A percentile compares a stretch with the other conserved stretches of the same genome.
phyloP scores from a whole-genome alignment of 2,888 invertebrate species.

The Diaphora mendica region DNA sequence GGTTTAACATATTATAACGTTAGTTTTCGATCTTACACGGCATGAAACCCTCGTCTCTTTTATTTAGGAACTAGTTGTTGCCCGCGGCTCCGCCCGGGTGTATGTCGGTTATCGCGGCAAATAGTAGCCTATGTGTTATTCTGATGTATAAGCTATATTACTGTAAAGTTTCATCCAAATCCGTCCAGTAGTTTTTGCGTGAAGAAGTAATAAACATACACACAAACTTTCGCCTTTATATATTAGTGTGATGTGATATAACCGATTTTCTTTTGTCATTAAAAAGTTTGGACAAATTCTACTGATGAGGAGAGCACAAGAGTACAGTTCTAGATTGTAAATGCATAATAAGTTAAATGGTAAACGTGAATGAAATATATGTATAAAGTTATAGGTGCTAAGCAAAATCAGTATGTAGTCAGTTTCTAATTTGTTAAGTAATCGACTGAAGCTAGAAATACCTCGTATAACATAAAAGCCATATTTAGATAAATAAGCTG shows the following conservation, averaged over 20 bases:
- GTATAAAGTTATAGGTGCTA: too few species aligned
- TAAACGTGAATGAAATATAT: not conserved
- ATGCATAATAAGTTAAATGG: not conserved
- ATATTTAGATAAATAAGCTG: constrained; percentile 69
- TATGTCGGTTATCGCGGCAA: too few species aligned
- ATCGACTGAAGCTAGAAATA: not conserved
- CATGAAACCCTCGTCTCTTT: not conserved
- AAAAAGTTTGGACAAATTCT: not conserved
- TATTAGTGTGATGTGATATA: too few species aligned
- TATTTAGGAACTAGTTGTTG: too few species aligned
- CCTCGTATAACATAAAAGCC: constrained; percentile 45
- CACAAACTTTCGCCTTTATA: too few species aligned
- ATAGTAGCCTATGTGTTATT: too few species aligned
- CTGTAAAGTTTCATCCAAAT: too few species aligned
- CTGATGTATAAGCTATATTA: too few species aligned
- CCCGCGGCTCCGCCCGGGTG: too few species aligned
- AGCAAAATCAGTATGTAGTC: not conserved
- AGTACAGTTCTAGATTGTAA: not conserved
- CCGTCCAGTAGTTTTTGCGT: too few species aligned
- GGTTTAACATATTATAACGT: too few species aligned
- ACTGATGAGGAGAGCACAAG: not conserved
- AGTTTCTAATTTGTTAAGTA: constrained; percentile 1
- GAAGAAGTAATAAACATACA: too few species aligned
- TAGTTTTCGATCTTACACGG: not conserved
- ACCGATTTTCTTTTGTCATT: not conserved